phyloP scores from a whole-genome alignment of 2,888 invertebrate genomes.

The Oegoconia quadripuncta region DNA sequence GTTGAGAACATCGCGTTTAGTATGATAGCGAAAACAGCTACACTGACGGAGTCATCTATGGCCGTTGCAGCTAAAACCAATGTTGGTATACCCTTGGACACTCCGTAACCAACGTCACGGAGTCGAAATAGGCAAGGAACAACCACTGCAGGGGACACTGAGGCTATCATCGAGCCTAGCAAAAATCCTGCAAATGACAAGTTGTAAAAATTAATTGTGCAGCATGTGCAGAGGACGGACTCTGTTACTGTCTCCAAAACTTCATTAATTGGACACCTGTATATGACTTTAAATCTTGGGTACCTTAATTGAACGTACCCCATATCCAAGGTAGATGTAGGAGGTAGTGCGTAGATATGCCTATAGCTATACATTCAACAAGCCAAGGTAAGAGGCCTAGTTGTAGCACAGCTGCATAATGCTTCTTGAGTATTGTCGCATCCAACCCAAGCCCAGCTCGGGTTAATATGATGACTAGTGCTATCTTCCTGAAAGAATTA shows the following conservation, averaged over 20 bases:
- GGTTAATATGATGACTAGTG: slow-evolving; percentile 89
- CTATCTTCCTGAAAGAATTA: slow-evolving; percentile 82
- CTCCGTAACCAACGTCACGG: slow-evolving; percentile 86
- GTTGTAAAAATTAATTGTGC: no score
- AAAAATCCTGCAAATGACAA: slow-evolving; percentile 72
- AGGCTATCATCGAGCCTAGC: slow-evolving; percentile 88
- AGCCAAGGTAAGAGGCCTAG: slow-evolving; percentile 89
- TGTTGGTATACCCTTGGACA: slow-evolving; percentile 92
- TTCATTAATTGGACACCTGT: no score
- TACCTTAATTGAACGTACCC: slow-evolving; percentile 74
- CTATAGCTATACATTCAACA: slow-evolving; percentile 83
- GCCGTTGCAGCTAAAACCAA: slow-evolving; percentile 92
- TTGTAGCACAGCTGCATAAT: slow-evolving; percentile 85
- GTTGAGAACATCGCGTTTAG: slow-evolving; percentile 88
- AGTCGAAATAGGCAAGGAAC: slow-evolving; percentile 90
- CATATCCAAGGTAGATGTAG: slow-evolving; percentile 88
- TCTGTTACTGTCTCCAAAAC: no score
- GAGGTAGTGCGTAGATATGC: slow-evolving; percentile 81
- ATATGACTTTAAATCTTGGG: no score
- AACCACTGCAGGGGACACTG: slow-evolving; percentile 94
- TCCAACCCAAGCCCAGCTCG: slow-evolving; percentile 92
- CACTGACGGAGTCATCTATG: slow-evolving; percentile 94
- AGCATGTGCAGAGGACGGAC: no score
- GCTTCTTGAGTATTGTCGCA: slow-evolving; percentile 83
- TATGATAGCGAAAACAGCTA: slow-evolving; percentile 90